Base-by-base conservation (phyloP, 2,113 vertebrate species). In the Colinus virginianus region DNA sequence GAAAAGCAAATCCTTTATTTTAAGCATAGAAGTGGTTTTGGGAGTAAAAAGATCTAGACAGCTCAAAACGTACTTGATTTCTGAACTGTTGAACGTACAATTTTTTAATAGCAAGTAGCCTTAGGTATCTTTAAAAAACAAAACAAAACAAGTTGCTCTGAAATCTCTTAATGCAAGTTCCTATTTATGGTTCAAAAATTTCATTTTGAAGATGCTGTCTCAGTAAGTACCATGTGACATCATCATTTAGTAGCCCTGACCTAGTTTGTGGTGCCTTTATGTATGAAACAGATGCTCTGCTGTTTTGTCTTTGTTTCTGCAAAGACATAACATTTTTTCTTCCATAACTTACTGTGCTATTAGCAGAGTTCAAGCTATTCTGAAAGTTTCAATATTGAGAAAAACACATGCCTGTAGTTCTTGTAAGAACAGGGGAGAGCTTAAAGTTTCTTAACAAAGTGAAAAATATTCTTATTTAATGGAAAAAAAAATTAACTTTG, bases 321-420 rank as follows among this genome's bases (percentile, higher is more conserved):
- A 76, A 90, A 95, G 88, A 84, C 86, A 95, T 75, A 95, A 95
- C 55, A 90, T 75, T 58, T 80, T 80, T 58, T 67, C 11, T 93
- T 76, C 66, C 58, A 76, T n/a, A 53, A 92, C 11, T 85, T 56
- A 61, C 9, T 85, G 13, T 38, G 16, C 32, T 70, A 7, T 77
- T 79, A 53, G 40, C 16, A 49, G 38, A 69, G 59, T 66, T 83
- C 75, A n/a, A 19, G 55, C n/a, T 62, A 7, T 75, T 7, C 21
- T 55, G 49, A 90, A 58, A 63, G 17, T 43, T 80, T 78, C 15
- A 48, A 0, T 58, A 12, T 25, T 40, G 30, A 68, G 53, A 85
- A 85, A 79, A 90, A 51, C 13, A 25, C 4, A 26, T 64, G 53
- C 49, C 32, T 58, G 59, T 56, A 78, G 12, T 46, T 86, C 23